Base-by-base conservation (phyloP, 2,797 vertebrate genomes). In the Sardinella longiceps region DNA sequence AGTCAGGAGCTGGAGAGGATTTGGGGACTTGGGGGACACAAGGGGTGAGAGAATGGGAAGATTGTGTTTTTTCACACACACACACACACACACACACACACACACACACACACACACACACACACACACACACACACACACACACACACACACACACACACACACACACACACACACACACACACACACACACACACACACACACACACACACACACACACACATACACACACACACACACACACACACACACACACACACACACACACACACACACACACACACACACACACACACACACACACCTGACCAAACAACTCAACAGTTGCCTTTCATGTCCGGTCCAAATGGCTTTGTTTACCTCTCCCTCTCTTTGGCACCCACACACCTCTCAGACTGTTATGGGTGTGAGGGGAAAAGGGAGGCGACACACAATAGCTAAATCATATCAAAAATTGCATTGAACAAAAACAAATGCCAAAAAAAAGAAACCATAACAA, bases 271-370 rank as follows among this genome's bases (percentile, higher is more conserved):
- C 60, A 81, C 88, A 89, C 46, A 2, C 50, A 14, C 25, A 70
- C 28, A 70, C 63, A 83, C 87, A 90, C 50, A 81, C 88, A 89
- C 48, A 48, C 51, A 20, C 28, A 33, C 63, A 83, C 87, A 90
- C 60, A 81, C 88, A 89, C 48, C 83, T 87, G 81, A 86, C 9
- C 82, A 86, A 90, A 89, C 86, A 87, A 58, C 53, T 58, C 25
- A 39, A 30, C 25, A 28, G 88, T 87, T 87, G n/a, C 84, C 87
- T 90, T 90, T 87, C 88, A 91, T 87, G 86, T 91, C 83, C 23
- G 82, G 82, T 84, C 15, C 48, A 84, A 89, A 87, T 81, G 81
- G 63, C 87, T 84, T 84, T 89, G 87, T 53, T 39, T 23, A 87
- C 60, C 84, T 87, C 83, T 86, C 28, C 5, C 63, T 18, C 28